These are phyloP conservation scores for Melanophora roralis DNA, from an alignment of 2,888 invertebrate species.

Conservation along the genomic window DNA sequence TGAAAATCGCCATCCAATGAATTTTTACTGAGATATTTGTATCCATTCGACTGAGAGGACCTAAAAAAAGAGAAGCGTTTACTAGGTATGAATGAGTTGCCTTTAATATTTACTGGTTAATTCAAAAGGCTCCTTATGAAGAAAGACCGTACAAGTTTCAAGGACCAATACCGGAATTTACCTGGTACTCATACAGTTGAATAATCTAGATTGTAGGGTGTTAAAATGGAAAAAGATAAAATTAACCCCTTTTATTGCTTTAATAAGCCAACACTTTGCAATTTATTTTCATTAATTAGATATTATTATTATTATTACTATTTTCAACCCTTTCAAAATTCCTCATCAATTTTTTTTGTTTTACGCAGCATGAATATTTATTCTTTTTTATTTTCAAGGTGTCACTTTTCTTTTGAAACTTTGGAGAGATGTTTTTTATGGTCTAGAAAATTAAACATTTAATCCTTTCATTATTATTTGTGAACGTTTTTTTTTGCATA, in stretches of 20 bases:
- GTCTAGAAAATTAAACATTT: conserved; percentile 44
- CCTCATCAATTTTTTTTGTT: background rate
- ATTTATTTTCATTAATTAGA: conserved; percentile 76
- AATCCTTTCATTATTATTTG: conserved; percentile 57
- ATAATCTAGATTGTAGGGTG: background rate
- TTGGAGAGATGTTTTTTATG: background rate
- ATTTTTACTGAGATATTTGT: no score
- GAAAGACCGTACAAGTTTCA: no score
- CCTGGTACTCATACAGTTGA: no score
- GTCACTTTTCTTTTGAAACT: conserved; percentile 44
- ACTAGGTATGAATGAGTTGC: no score
- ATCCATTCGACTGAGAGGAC: no score
- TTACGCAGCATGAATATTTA: background rate
- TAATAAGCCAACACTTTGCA: conserved; percentile 62
- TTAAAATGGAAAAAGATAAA: conserved; percentile 18
- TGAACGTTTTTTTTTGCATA: conserved; percentile 9
- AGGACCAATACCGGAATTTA: no score
- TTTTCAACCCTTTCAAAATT: conserved; percentile 56
- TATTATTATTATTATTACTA: conserved; percentile 50
- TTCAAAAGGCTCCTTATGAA: no score
- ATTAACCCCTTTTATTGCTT: conserved; percentile 56
- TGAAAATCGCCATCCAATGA: no score
- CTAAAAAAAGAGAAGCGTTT: no score
- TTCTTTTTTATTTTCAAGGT: conserved; percentile 45
- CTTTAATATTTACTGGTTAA: no score